A percentile compares a stretch with the other conserved stretches of the same genome.
Conservation (phyloP, 2,797 vertebrate genomes). For the Bradypus variegatus region DNA sequence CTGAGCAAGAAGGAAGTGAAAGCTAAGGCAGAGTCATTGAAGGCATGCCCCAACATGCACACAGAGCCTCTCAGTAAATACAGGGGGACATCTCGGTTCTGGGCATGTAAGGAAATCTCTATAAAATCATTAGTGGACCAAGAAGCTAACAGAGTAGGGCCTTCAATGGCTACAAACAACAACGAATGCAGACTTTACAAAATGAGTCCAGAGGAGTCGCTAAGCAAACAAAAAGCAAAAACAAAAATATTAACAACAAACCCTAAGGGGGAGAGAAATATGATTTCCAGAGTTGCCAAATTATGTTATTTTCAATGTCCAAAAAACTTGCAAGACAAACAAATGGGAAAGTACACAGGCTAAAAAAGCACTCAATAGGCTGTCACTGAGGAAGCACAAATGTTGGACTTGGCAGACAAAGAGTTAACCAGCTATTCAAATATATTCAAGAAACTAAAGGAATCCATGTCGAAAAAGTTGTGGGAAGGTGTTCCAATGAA, state of each 20-base stretch:
- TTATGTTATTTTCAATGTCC: neutral
- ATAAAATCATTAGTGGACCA: neutral
- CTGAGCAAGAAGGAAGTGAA: neutral
- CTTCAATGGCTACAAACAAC: neutral
- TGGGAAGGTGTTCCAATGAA: neutral
- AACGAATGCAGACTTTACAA: neutral
- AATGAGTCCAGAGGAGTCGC: neutral
- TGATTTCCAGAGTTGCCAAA: neutral
- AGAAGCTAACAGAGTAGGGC: neutral
- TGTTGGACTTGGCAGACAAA: neutral
- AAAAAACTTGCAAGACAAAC: neutral
- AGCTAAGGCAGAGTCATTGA: neutral
- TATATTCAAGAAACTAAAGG: neutral
- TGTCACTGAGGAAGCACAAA: neutral
- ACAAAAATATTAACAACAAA: neutral
- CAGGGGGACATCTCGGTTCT: neutral
- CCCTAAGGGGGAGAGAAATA: neutral
- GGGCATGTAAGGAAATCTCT: neutral
- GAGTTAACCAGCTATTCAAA: neutral
- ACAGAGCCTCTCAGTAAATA: neutral
- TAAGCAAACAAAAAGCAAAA: constrained; percentile 1
- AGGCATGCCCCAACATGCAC: neutral
- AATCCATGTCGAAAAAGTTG: neutral
- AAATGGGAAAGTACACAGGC: neutral
- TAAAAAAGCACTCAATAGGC: neutral